These are phyloP conservation scores for Cassiopea xamachana DNA, from an alignment of 30 jellyfish, hydroid and myxozoan genomes.

Conservation along the genomic window DNA sequence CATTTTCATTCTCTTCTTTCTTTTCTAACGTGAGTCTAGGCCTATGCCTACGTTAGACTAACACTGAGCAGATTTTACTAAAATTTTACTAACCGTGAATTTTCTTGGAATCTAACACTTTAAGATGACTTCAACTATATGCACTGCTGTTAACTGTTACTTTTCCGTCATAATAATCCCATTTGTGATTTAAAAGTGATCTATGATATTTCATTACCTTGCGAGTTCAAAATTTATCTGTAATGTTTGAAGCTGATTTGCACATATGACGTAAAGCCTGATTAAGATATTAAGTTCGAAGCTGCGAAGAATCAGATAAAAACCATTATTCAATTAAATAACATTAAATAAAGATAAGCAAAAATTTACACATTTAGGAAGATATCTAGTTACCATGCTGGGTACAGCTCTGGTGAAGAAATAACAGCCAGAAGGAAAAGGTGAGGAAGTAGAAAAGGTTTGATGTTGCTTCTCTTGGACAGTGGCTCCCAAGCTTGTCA, in stretches of 20 bases:
- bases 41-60: too few relatives aligned
- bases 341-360: neutral
- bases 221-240: too few relatives aligned
- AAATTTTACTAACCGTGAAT: too few relatives aligned
- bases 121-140: too few relatives aligned
- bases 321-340: neutral
- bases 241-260: too few relatives aligned
- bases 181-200: neutral
- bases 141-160: too few relatives aligned
- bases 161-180: too few relatives aligned
- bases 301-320: neutral
- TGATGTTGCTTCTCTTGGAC: neutral
- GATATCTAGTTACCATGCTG: constrained; percentile 74
- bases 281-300: neutral
- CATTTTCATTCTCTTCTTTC: too few relatives aligned
- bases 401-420: constrained; percentile 92
- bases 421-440: constrained; percentile 79
- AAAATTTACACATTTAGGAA: constrained; percentile 51
- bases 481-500: neutral
- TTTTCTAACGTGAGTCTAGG: too few relatives aligned
- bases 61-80: too few relatives aligned
- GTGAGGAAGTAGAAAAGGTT: constrained; percentile 26
- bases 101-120: too few relatives aligned
- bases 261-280: neutral
- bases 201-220: neutral